Base-by-base conservation (phyloP, 2,888 invertebrate genomes). In the Phaonia tiefii region DNA sequence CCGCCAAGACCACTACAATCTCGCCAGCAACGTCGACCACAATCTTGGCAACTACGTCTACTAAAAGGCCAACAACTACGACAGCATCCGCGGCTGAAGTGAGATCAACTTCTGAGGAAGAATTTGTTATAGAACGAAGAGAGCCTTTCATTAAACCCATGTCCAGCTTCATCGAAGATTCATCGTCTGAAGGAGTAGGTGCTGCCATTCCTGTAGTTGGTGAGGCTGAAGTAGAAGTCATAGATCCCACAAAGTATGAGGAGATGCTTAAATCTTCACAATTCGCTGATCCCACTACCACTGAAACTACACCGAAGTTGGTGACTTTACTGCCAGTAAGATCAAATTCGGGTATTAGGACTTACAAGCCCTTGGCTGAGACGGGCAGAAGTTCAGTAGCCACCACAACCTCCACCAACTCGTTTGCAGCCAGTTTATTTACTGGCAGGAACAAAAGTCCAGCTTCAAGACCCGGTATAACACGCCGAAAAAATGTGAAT, bases 281-380 rank as follows among this genome's bases (percentile, higher is more conserved):
- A 66, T 87, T 88, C 54, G 87, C 88, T 1, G 85, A 86, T 15
- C 76, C 86, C 20, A 84, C 85, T 1, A 86, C 87, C 0, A 88
- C 89, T 1, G 89, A 89, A 54, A 85, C 88, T 8, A 85, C 89
- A 84, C 84, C 87, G 2, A 90, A 91, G n/a, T 86, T 94, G 20
- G 93, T 93, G 1, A 96, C 96, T 0, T 89, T 96, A 51, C 91
- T 95, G 75, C 96, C 96, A 0, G 95, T 94, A 0, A 94, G 95
- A 86, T 96, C 96, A 1, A 96, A 96, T 89, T 93, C 95, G 0
- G 96, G 95, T 0, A 92, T 96, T 4, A 94, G 95, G 82, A 95
- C 95, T 0, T 91, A 95, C 56, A 91, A 95, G 84, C 95, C 94
- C 4, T n/a, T 80, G 39, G 44, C 11, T 0, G 81, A 81, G 7